These are phyloP conservation scores for Mobula hypostoma DNA, from an alignment of 2,113 vertebrate species.

Conservation along the genomic window DNA sequence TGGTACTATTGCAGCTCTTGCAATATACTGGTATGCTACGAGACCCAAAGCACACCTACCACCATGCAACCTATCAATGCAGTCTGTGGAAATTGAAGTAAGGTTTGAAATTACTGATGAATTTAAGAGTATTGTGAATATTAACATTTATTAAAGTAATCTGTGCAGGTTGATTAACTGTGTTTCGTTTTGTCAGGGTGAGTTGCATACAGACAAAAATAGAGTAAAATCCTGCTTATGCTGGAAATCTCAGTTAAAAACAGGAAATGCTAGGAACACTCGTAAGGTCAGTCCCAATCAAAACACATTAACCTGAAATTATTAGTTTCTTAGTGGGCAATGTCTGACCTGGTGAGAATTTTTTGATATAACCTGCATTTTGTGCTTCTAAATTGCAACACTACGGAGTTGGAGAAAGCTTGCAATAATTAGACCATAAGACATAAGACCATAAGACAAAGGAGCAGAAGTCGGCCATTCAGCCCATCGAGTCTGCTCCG, in stretches of 20 bases:
- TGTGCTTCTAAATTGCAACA: neutral
- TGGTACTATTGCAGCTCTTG: slow-evolving; percentile 83
- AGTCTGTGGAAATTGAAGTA: slow-evolving; percentile 81
- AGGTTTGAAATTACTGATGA: slow-evolving; percentile 41
- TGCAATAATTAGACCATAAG: neutral
- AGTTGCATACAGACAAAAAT: neutral
- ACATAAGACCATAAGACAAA: too few species aligned
- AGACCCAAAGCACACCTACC: slow-evolving; percentile 79
- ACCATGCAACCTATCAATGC: slow-evolving; percentile 78
- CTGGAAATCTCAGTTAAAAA: neutral
- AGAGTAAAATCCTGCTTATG: neutral
- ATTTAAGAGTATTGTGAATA: neutral
- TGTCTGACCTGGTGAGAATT: neutral
- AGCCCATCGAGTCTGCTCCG: too few species aligned
- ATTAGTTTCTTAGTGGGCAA: neutral
- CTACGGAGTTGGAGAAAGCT: neutral
- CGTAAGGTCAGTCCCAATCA: slow-evolving; percentile 12
- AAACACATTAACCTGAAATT: neutral
- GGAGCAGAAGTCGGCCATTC: too few species aligned
- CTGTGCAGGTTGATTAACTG: neutral
- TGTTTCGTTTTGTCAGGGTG: neutral
- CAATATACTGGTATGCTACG: slow-evolving; percentile 88
- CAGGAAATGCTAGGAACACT: neutral
- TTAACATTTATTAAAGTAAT: neutral
- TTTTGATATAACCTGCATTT: neutral